Conservation (phyloP, 2,888 invertebrate genomes). For the Parthenolecanium corni region DNA sequence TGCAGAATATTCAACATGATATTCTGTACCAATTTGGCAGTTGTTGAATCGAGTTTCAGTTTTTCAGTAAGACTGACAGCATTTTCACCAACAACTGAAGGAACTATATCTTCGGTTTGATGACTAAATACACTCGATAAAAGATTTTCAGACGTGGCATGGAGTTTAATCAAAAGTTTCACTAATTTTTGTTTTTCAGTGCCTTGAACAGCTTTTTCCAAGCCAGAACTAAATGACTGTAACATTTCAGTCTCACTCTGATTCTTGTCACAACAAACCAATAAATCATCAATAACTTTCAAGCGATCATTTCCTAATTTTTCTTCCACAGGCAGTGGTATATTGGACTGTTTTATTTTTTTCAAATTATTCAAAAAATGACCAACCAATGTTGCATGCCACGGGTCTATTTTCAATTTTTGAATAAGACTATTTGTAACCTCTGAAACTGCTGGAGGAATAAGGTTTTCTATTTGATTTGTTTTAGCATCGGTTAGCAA, state of each 20-base stretch:
- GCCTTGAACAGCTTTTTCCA: not conserved
- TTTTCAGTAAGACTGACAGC: too few species aligned
- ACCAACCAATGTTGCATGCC: slow-evolving; percentile 40
- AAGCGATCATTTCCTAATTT: not conserved
- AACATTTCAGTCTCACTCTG: not conserved
- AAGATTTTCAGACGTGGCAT: too few species aligned
- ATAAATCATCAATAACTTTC: not conserved
- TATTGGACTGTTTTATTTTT: not conserved
- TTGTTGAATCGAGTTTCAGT: too few species aligned
- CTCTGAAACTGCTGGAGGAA: not conserved
- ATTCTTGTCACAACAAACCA: too few species aligned
- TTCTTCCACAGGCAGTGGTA: not conserved
- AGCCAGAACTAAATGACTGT: not conserved
- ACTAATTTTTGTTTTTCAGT: not conserved
- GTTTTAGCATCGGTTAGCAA: not conserved
- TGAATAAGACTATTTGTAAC: slow-evolving; percentile 31
- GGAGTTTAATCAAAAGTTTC: too few species aligned
- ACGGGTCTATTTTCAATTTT: slow-evolving; percentile 39
- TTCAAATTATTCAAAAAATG: slow-evolving; percentile 38
- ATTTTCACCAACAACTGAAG: too few species aligned
- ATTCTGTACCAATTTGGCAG: too few species aligned
- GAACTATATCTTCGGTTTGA: too few species aligned
- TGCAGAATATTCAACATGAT: slow-evolving; percentile 36
- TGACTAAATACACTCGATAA: too few species aligned
- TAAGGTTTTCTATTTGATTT: not conserved